These are phyloP conservation scores for Anastrepha ludens DNA, from an alignment of 1,140 invertebrate genomes.

Conservation along the genomic window DNA sequence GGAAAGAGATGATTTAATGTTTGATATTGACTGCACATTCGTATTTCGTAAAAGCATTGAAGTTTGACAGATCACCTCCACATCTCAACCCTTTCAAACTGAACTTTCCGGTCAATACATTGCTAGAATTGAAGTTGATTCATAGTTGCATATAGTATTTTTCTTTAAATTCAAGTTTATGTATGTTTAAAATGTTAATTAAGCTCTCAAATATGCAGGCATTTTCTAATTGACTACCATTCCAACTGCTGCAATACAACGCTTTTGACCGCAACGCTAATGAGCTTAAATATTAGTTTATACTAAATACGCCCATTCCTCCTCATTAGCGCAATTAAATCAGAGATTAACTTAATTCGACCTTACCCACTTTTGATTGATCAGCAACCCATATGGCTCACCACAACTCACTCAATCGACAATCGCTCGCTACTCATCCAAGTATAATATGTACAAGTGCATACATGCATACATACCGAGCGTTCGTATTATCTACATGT, in stretches of 20 bases:
- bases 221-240: neutral
- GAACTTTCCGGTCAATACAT: no score
- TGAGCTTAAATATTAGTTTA: neutral
- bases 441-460: neutral
- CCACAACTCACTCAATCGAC: neutral
- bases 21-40: no score
- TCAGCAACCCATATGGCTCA: neutral
- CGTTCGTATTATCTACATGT: neutral
- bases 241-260: neutral
- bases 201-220: neutral
- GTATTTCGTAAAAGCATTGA: no score
- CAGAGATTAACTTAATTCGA: slow-evolving; percentile 21
- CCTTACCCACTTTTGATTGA: slow-evolving; percentile 48
- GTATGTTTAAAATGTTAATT: neutral
- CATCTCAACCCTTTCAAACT: no score
- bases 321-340: slow-evolving; percentile 44
- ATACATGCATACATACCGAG: neutral
- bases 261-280: slow-evolving; percentile 2
- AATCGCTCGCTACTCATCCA: neutral
- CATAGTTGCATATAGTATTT: no score
- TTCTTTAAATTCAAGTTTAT: no score
- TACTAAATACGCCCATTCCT: slow-evolving; percentile 13
- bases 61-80: no score
- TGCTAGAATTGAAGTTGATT: no score
- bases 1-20: no score